Evolutionary conservation across 2,797 vertebrate species (phyloP).

Genomic region (Arnoldichthys spilopterus): DNA sequence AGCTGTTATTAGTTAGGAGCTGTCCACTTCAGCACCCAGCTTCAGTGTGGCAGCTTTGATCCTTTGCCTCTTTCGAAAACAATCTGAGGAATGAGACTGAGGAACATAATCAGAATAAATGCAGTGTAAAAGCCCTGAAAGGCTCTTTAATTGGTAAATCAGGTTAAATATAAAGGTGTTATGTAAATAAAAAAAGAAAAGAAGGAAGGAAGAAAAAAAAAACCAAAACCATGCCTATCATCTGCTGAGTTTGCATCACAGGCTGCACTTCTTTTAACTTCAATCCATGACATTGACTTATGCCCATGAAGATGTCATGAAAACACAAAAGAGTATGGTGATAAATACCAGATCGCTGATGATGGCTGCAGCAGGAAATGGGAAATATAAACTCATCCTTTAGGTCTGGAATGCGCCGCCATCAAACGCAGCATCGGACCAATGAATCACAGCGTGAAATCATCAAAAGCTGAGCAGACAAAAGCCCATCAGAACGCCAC

Average conservation of each 20-base stretch:
- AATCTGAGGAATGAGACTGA: not conserved
- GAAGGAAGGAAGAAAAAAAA: too few species aligned
- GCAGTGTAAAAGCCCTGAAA: not conserved
- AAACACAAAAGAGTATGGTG: conserved; percentile 4
- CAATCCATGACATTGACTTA: conserved; percentile 6
- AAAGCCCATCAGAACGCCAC: conserved; percentile 8
- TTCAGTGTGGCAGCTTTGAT: not conserved
- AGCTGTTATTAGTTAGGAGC: conserved; percentile 8
- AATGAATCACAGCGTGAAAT: conserved; percentile 31
- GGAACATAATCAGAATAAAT: not conserved
- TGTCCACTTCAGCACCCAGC: conserved; percentile 23
- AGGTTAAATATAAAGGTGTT: not conserved
- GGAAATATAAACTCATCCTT: conserved; percentile 24
- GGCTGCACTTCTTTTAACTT: not conserved
- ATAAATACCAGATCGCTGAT: conserved; percentile 30
- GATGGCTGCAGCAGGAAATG: conserved; percentile 13
- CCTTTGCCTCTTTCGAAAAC: not conserved
- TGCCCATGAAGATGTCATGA: not conserved
- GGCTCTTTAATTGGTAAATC: not conserved
- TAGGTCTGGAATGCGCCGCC: conserved; percentile 18
- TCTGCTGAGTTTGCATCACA: not conserved
- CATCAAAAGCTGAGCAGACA: conserved; percentile 18
- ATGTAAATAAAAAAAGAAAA: not conserved
- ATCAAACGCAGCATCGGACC: conserved; percentile 22
- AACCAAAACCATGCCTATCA: not conserved